A percentile compares a stretch with the other conserved stretches of the same genome.
Evolutionary conservation across 2,888 invertebrate species (phyloP).

Genomic region (Ommatoiulus sabulosus): DNA sequence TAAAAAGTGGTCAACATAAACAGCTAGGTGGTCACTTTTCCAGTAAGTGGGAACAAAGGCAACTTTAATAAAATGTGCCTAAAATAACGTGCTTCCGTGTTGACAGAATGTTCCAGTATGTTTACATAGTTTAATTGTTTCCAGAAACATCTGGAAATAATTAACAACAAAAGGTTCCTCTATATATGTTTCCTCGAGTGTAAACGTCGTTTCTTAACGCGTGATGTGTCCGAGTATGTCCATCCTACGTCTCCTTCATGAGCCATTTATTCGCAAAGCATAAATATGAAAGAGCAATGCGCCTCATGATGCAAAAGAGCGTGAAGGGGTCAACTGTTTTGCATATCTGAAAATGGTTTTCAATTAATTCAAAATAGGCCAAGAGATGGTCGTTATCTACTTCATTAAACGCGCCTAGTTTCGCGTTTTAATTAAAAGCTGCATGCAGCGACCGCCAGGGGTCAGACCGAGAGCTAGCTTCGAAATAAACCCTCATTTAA

Average conservation of each 20-base stretch:
- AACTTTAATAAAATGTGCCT: too few species aligned
- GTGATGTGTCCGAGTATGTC: too few species aligned
- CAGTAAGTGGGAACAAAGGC: too few species aligned
- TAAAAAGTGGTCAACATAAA: too few species aligned
- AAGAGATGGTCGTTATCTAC: background rate
- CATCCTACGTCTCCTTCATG: background rate
- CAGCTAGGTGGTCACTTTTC: too few species aligned
- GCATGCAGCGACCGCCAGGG: background rate
- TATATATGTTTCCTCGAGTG: too few species aligned
- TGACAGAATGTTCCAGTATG: too few species aligned
- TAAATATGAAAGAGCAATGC: background rate
- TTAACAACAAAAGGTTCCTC: too few species aligned
- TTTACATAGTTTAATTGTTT: too few species aligned
- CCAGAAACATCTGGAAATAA: too few species aligned
- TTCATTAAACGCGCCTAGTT: background rate
- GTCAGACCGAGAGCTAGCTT: background rate
- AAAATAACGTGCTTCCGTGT: too few species aligned
- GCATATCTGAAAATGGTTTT: slow-evolving; percentile 2
- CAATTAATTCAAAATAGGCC: slow-evolving; percentile 20
- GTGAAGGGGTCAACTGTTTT: background rate
- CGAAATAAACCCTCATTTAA: background rate
- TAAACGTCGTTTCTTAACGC: too few species aligned
- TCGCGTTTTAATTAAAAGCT: background rate
- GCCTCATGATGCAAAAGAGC: background rate
- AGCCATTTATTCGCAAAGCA: background rate